Conservation (phyloP, 2,113 vertebrate species). For the Mugil cephalus region DNA sequence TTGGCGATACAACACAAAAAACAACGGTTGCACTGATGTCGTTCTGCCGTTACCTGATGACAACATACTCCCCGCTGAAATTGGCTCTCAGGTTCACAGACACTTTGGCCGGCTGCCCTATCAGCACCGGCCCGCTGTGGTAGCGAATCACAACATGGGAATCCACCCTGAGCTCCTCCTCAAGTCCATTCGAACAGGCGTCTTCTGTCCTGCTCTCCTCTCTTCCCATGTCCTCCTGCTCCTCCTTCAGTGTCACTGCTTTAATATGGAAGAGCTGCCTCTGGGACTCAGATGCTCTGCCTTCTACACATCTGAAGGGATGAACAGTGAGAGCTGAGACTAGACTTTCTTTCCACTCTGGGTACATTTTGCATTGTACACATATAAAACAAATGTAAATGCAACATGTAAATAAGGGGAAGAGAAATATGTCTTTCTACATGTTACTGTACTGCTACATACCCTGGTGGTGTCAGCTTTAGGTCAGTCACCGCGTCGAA, state of each 20-base stretch:
- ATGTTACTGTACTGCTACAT: constrained; percentile 17
- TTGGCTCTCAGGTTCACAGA: constrained; percentile 77
- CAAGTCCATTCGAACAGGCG: constrained; percentile 51
- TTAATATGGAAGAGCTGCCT: constrained; percentile 71
- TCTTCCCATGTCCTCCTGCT: constrained; percentile 5
- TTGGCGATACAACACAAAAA: background rate
- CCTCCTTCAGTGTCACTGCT: constrained; percentile 60
- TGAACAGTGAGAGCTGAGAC: background rate
- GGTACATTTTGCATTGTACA: too few relatives aligned
- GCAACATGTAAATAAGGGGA: too few relatives aligned
- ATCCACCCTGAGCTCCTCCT: constrained; percentile 75
- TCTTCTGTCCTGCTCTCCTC: constrained; percentile 33
- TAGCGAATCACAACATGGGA: constrained; percentile 74
- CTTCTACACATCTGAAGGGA: constrained; percentile 65
- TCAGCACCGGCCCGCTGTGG: constrained; percentile 69
- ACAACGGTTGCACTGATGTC: background rate
- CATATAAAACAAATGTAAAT: background rate
- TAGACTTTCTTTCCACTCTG: too few relatives aligned
- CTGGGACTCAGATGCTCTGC: constrained; percentile 57
- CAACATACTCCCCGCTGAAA: constrained; percentile 69
- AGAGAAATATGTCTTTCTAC: background rate
- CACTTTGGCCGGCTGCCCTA: constrained; percentile 71
- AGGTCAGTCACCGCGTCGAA: constrained; percentile 27
- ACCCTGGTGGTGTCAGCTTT: constrained; percentile 51
- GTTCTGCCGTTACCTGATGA: constrained; percentile 73